Evolutionary conservation across 2,113 vertebrate genomes (phyloP).

Genomic region (Microtus oregoni): DNA sequence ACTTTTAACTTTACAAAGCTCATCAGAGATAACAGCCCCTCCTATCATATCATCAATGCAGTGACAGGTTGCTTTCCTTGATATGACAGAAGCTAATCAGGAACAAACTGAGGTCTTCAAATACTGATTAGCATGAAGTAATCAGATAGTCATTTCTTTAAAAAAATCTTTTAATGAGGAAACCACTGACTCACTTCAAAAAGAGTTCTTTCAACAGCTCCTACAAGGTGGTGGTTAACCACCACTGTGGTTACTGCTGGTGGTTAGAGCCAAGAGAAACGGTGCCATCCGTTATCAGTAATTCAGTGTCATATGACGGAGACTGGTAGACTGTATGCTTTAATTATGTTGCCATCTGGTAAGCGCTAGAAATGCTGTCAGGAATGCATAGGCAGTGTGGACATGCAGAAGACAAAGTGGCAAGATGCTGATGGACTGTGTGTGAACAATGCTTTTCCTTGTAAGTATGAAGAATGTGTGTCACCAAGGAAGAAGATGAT

Average conservation of each 20-base stretch:
- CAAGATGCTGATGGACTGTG: not conserved
- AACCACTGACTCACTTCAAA: not conserved
- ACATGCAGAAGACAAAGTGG: not conserved
- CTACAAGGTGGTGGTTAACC: not conserved
- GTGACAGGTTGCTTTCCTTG: not conserved
- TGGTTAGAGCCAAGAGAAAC: not conserved
- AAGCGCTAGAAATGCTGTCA: not conserved
- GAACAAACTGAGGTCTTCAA: not conserved
- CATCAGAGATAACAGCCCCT: not conserved
- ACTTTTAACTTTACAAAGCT: constrained; percentile 33
- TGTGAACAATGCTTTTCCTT: not conserved
- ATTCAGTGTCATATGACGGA: too few relatives aligned
- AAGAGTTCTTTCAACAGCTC: not conserved
- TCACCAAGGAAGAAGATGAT: not conserved
- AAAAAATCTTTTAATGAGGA: not conserved
- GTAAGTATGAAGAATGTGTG: not conserved
- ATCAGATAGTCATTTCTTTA: not conserved
- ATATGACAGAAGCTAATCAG: not conserved
- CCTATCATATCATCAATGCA: not conserved
- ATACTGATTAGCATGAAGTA: not conserved
- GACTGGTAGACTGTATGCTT: not conserved
- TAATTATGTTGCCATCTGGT: not conserved
- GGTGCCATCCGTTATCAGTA: not conserved
- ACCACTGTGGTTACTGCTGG: not conserved
- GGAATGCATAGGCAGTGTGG: not conserved